Evolutionary conservation across 2,797 vertebrate species (phyloP), one percentile per base, ranked within the genome.

Genomic region (Heteromormyrus szaboi): DNA sequence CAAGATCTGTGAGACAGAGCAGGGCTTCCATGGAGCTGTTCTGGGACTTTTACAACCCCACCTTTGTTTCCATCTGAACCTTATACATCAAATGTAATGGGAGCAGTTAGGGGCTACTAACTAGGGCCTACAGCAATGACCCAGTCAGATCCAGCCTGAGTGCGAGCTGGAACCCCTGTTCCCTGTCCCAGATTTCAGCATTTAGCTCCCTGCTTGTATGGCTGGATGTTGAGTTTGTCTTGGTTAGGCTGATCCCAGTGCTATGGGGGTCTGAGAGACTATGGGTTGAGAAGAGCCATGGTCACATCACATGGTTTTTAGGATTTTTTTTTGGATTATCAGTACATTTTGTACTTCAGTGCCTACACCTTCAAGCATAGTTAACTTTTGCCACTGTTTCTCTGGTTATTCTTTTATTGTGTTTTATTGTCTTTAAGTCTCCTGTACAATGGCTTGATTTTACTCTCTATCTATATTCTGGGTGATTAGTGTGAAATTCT

Each of bases 61-160:
- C 51, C 72, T 44, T 4, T n/a, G 17, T 41, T 79, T 79, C 19
- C 37, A 79, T 79, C 25, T 79, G 37, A 44, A 79, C 37, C 72
- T 79, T 79, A 19, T 44, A 8, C 7, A 44, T 41, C 37, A 76
- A 41, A 44, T 85, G 72, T 62, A 65, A 86, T 88, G 48, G 9
- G 9, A 88, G 62, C 88, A 88, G 88, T 90, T 83, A 68, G 89
- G 19, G 81, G 76, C 53, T 79, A 81, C 54, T 91, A 91, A 91
- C 90, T 90, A 88, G 89, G 76, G 65, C 83, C 65, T 29, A 44
- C 62, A 56, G 88, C 48, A 56, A 33, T 72, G 87, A 89, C 59
- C 86, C 72, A 89, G 65, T 90, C 88, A 37, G 89, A 37, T 56
- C 85, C 85, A 54, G 53, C 11, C 6, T 33, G 17, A 19, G 12